These are phyloP conservation scores for Heliopora coerulea DNA, from an alignment of 92 coral and sea anemone genomes.

Conservation along the genomic window DNA sequence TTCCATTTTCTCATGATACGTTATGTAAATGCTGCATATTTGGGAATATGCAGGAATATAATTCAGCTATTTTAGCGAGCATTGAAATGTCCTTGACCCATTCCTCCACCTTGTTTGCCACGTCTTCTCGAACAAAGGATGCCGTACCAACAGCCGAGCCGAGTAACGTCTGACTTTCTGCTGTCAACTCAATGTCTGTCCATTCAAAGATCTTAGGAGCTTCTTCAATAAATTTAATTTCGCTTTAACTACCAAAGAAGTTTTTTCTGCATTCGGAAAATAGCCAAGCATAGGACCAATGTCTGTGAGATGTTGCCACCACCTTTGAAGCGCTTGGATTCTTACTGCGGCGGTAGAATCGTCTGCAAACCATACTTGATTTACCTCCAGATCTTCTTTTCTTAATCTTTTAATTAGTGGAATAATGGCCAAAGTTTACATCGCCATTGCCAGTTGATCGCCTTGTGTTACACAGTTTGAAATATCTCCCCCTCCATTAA, in stretches of 20 bases:
- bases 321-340: background rate
- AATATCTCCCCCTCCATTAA: background rate
- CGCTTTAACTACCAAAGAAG: conserved; percentile 8
- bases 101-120: conserved; percentile 11
- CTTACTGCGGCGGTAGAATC: conserved; percentile 14
- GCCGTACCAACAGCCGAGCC: conserved; percentile 22
- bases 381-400: background rate
- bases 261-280: conserved; percentile 20
- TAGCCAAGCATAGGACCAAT: conserved; percentile 19
- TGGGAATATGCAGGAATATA: background rate
- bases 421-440: no score
- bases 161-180: background rate
- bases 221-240: no score
- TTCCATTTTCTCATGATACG: background rate
- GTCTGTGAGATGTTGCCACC: conserved; percentile 17
- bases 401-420: conserved; percentile 20
- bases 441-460: no score
- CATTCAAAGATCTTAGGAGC: no score
- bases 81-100: background rate
- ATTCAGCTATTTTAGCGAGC: conserved; percentile 10
- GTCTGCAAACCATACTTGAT: conserved; percentile 18
- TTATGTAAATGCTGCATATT: background rate
- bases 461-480: no score
- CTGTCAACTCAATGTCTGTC: conserved; percentile 12
- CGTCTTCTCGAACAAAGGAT: background rate